Percentiles rank a stretch among this genome's conserved stretches.
phyloP scores from a whole-genome alignment of 2,113 vertebrate genomes.

The Myrmophylax atrothorax region DNA sequence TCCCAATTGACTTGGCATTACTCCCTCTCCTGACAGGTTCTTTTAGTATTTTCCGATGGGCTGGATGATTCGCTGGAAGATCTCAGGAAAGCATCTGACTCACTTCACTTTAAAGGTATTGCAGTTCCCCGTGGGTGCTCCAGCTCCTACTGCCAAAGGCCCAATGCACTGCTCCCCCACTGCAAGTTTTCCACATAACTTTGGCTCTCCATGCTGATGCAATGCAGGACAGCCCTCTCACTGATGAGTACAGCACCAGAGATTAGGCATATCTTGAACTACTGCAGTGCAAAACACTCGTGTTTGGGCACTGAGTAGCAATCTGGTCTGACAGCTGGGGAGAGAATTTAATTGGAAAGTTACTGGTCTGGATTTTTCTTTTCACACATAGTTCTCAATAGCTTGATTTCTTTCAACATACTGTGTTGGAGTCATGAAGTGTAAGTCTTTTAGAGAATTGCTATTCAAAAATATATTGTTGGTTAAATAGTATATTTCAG shows the following conservation, averaged over 20 bases:
- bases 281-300: not conserved
- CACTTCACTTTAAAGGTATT: slow-evolving; percentile 75
- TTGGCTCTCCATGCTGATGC: not conserved
- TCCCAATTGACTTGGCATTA: not conserved
- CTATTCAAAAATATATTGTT: not conserved
- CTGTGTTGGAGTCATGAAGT: not conserved
- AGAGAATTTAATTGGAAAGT: not conserved
- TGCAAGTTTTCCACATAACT: not conserved
- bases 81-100: slow-evolving; percentile 69
- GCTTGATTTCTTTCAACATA: not conserved
- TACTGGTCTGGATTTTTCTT: not conserved
- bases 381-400: not conserved
- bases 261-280: not conserved
- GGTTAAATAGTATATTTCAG: not conserved
- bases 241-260: not conserved
- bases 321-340: not conserved
- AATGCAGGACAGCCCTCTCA: not conserved
- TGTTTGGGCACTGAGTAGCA: not conserved
- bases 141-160: not conserved
- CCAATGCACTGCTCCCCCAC: not conserved
- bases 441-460: not conserved
- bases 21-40: slow-evolving; percentile 71
- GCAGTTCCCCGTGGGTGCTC: not conserved
- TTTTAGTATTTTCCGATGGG: slow-evolving; percentile 88
- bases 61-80: slow-evolving; percentile 76